Conservation (phyloP, 2,113 vertebrate species). For the Colaptes auratus region DNA sequence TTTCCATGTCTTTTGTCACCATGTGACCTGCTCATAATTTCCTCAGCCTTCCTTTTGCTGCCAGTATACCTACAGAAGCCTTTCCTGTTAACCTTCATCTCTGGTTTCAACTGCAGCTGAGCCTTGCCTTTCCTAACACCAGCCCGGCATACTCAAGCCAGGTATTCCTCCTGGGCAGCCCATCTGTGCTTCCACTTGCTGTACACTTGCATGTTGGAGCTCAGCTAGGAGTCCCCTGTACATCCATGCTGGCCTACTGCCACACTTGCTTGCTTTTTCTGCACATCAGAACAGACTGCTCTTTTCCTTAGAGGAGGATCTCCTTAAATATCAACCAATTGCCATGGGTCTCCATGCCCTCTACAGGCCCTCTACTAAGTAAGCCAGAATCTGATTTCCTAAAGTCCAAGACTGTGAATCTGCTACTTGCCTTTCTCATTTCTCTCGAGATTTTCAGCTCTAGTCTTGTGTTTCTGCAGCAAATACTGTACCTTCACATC, state of each 20-base stretch:
- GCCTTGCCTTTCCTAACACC: too few species aligned
- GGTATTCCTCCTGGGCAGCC: neutral
- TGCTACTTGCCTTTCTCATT: neutral
- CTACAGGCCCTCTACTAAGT: neutral
- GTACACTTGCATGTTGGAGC: neutral
- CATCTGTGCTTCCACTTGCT: neutral
- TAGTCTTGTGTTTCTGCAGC: neutral
- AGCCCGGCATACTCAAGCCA: too few species aligned
- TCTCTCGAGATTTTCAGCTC: neutral
- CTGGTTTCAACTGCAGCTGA: too few species aligned
- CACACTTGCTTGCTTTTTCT: neutral
- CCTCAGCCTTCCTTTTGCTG: too few species aligned
- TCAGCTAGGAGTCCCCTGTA: neutral
- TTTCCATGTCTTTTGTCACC: too few species aligned
- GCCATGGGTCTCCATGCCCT: neutral
- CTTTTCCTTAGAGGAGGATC: neutral
- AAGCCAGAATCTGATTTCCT: neutral
- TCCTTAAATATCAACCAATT: neutral
- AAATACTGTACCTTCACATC: neutral
- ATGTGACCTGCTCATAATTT: too few species aligned
- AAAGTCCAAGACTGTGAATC: neutral
- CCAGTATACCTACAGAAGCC: too few species aligned
- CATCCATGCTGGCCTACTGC: neutral
- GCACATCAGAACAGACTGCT: rapidly evolving
- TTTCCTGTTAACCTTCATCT: too few species aligned